Evolutionary conservation across 2,113 vertebrate genomes (phyloP).

Genomic region (Hydropotes inermis): DNA sequence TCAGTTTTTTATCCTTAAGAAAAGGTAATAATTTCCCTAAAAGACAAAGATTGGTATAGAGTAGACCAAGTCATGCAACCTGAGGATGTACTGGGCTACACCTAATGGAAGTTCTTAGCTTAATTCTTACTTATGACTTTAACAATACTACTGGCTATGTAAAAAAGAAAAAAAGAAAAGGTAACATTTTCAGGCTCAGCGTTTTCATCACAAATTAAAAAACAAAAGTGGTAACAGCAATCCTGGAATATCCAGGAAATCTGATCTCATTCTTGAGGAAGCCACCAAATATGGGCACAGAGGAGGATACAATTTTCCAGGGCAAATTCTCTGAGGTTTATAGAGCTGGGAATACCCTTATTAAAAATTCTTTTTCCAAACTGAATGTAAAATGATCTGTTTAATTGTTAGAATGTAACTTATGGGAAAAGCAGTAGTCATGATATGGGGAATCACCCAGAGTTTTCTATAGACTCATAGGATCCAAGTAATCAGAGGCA

Average conservation of each 20-base stretch:
- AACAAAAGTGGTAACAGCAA: not conserved
- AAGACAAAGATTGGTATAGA: not conserved
- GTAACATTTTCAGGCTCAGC: not conserved
- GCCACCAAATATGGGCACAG: not conserved
- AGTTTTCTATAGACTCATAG: slow-evolving; percentile 54
- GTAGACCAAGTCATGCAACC: not conserved
- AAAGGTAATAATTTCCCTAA: not conserved
- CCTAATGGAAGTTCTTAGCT: not conserved
- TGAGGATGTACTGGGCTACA: not conserved
- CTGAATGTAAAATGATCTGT: not conserved
- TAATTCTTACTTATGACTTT: not conserved
- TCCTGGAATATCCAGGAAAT: slow-evolving; percentile 50
- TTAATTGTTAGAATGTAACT: slow-evolving; percentile 13
- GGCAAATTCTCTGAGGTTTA: slow-evolving; percentile 16
- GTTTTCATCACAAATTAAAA: not conserved
- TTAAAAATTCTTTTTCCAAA: slow-evolving; percentile 47
- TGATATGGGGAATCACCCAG: slow-evolving; percentile 49
- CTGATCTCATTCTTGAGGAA: slow-evolving; percentile 44
- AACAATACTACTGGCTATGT: not conserved
- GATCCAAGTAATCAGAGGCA: slow-evolving; percentile 33
- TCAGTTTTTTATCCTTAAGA: not conserved
- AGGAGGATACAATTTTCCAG: slow-evolving; percentile 25
- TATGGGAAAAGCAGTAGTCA: slow-evolving; percentile 40
- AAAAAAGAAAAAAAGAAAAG: not conserved
- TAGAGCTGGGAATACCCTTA: slow-evolving; percentile 39